Evolutionary conservation across 2,888 invertebrate genomes (phyloP).

Genomic region (Camptogramma bilineatum): DNA sequence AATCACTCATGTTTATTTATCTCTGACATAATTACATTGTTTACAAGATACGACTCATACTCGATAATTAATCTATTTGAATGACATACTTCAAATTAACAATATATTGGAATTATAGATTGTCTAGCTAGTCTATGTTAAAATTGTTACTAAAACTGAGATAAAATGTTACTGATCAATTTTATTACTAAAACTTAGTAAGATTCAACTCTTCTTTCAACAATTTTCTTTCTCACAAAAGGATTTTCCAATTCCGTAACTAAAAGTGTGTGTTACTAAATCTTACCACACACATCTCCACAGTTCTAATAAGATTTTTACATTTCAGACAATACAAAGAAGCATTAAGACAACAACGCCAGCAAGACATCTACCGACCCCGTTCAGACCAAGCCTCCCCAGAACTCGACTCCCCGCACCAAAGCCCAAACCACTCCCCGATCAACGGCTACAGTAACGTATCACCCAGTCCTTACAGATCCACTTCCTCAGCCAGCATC

Average conservation of each 20-base stretch:
- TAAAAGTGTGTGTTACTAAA: slow-evolving; percentile 40
- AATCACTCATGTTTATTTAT: not conserved
- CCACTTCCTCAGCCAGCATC: slow-evolving; percentile 67
- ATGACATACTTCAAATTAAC: slow-evolving; percentile 17
- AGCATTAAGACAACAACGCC: slow-evolving; percentile 93
- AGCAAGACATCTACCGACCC: slow-evolving; percentile 91
- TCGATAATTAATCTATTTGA: slow-evolving; percentile 13
- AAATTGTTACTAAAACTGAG: no score
- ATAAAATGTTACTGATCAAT: slow-evolving; percentile 1
- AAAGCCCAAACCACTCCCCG: slow-evolving; percentile 81
- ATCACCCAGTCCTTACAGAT: slow-evolving; percentile 78
- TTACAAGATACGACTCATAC: not conserved
- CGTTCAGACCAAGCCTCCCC: slow-evolving; percentile 86
- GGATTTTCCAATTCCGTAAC: not conserved
- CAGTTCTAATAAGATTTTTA: slow-evolving; percentile 22
- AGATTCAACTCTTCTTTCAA: no score
- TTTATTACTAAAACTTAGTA: not conserved
- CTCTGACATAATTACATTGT: slow-evolving; percentile 22
- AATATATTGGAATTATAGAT: no score
- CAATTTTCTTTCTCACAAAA: no score
- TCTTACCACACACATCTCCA: not conserved
- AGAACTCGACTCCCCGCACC: slow-evolving; percentile 82
- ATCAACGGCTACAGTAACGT: slow-evolving; percentile 85
- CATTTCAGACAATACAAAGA: slow-evolving; percentile 93
- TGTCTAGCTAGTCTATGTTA: no score